Base-by-base conservation (phyloP, 2,797 vertebrate genomes). In the Enteromius thamalakanensis region DNA sequence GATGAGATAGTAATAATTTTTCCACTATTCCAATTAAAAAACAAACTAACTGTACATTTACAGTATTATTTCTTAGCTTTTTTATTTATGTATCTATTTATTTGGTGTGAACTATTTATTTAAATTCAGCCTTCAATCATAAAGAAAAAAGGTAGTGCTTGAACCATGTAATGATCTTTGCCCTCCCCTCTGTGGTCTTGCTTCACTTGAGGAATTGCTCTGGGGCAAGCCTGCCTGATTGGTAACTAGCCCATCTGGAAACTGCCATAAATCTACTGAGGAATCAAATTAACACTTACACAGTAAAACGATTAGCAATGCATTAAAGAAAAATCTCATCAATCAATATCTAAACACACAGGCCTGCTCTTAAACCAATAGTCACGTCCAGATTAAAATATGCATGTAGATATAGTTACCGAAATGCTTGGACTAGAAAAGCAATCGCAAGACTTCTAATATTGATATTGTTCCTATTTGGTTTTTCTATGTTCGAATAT, bases 391-490 rank as follows among this genome's bases (percentile, higher is more conserved):
- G 15, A 10, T 42, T 49, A 79, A 94, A 95, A 96, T 26, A 40
- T 62, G 53, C 42, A 71, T 26, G 47, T 2, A 21, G 64, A 67
- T 21, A 51, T 45, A 47, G 95, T 93, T 94, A 94, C 93, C 95
- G 93, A 95, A 94, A 95, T 95, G 94, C 92, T 95, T 94, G 95
- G 95, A 96, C 95, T 95, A 97, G 95, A 95, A 97, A 97, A 94
- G 95, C 93, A 94, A 94, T 96, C 97, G 97, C 96, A 96, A 96
- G 97, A 96, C 94, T 94, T 60, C 94, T 95, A 97, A 96, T 97
- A 95, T 29, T 17, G 5, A 62, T 12, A 29, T 95, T 95, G 95
- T 95, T 96, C 96, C 96, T 26, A 23, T 32, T 77, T 64, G 29
- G 17, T 14, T 9, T 19, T 29, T 51, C 17, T 34, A 74, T 6